phyloP scores from a whole-genome alignment of 2,888 invertebrate genomes.

The Globia sparganii region DNA sequence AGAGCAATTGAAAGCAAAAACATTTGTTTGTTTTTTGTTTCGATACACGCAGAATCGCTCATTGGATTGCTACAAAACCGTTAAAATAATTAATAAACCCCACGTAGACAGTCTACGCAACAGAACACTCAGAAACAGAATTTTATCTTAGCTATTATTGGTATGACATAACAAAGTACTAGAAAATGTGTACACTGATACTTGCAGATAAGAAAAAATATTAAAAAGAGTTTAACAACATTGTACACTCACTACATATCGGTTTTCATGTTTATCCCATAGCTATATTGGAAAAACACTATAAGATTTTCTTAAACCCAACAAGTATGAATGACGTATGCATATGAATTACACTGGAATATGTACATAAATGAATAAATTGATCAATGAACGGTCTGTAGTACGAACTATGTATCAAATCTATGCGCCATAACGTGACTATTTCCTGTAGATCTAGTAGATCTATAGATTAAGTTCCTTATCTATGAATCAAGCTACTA shows the following conservation, averaged over 20 bases:
- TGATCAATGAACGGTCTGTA: slow-evolving; percentile 9
- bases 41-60: background rate
- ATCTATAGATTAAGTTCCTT: slow-evolving; percentile 44
- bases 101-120: background rate
- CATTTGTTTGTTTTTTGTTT: slow-evolving; percentile 9
- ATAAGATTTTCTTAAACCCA: slow-evolving; percentile 22
- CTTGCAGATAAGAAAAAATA: slow-evolving; percentile 22
- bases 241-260: background rate
- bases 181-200: background rate
- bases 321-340: slow-evolving; percentile 2
- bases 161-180: slow-evolving; percentile 24
- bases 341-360: background rate
- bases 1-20: background rate
- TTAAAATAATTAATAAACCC: slow-evolving; percentile 9
- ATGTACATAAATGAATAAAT: slow-evolving; percentile 1
- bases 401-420: background rate
- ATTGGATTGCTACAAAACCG: background rate
- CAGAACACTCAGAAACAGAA: background rate
- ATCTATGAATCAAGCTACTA: slow-evolving; percentile 57
- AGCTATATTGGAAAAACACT: slow-evolving; percentile 39
- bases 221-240: slow-evolving; percentile 41
- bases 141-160: slow-evolving; percentile 3
- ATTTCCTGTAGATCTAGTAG: slow-evolving; percentile 39
- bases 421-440: slow-evolving; percentile 58
- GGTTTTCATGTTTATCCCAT: slow-evolving; percentile 28